phyloP scores from a whole-genome alignment of 2,888 invertebrate species.

The Odontothrips loti region DNA sequence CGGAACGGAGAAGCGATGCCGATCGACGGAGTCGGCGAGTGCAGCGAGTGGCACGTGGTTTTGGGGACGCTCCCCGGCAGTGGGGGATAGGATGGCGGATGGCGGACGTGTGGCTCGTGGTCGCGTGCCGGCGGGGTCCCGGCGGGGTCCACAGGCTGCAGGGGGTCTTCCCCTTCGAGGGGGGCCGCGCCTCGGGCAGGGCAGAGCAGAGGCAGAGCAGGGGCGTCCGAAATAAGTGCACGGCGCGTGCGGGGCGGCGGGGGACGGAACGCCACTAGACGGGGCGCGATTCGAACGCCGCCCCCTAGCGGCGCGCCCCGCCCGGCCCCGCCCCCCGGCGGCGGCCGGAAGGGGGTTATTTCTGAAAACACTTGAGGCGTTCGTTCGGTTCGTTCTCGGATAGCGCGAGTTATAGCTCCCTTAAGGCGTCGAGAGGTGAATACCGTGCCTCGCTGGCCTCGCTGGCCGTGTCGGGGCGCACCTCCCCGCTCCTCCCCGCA shows the following conservation, averaged over 20 bases:
- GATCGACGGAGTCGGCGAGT: too few relatives aligned
- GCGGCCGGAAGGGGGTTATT: constrained; percentile 11
- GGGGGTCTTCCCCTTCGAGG: too few relatives aligned
- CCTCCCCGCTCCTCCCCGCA: background rate
- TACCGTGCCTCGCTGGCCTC: background rate
- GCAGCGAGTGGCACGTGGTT: too few relatives aligned
- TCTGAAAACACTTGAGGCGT: constrained; percentile 22
- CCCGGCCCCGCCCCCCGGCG: background rate
- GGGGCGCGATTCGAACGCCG: background rate
- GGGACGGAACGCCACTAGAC: background rate
- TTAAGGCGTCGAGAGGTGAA: background rate
- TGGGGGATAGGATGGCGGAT: too few relatives aligned
- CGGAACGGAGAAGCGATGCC: too few relatives aligned
- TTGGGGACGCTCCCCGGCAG: too few relatives aligned
- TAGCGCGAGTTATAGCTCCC: constrained; percentile 8
- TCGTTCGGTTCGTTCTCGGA: constrained; percentile 17
- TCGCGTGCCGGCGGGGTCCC: too few relatives aligned
- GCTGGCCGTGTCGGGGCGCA: background rate
- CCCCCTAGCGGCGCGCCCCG: too few relatives aligned
- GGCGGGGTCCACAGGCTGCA: too few relatives aligned
- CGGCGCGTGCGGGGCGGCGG: background rate
- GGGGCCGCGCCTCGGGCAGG: too few relatives aligned
- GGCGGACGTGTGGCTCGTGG: too few relatives aligned
- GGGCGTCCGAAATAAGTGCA: background rate
- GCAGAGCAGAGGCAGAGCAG: too few relatives aligned